A percentile compares a stretch with the other conserved stretches of the same genome.
phyloP scores from a whole-genome alignment of 2,888 invertebrate species.

The Muschampia plurimacula region DNA sequence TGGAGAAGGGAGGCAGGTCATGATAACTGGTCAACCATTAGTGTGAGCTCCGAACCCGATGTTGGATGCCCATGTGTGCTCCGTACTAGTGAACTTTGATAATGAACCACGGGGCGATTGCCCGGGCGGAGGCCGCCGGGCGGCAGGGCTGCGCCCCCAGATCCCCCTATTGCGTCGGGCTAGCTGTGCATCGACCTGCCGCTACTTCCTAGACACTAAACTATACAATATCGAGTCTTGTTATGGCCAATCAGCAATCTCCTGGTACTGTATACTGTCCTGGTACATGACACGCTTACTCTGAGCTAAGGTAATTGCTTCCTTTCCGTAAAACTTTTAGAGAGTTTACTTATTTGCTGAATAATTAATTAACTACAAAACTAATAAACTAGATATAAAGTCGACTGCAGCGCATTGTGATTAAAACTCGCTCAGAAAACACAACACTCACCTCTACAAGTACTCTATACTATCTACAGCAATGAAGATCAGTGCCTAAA shows the following conservation, averaged over 20 bases:
- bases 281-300: conserved; percentile 15
- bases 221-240: conserved; percentile 40
- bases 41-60: conserved; percentile 39
- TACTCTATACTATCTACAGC: no score
- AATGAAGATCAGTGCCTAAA: no score
- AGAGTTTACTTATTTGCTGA: no score
- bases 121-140: conserved; percentile 57
- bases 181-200: conserved; percentile 72
- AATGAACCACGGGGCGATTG: conserved; percentile 80
- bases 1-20: conserved; percentile 28
- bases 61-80: conserved; percentile 61
- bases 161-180: conserved; percentile 59
- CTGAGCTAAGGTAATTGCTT: conserved; percentile 8
- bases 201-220: conserved; percentile 56
- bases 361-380: no score
- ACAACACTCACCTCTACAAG: no score
- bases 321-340: not conserved
- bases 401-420: no score
- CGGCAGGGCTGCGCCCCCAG: conserved; percentile 47
- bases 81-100: conserved; percentile 84
- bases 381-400: no score
- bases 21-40: conserved; percentile 55
- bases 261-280: conserved; percentile 45
- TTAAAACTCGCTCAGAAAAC: no score
- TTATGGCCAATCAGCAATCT: conserved; percentile 43